These are phyloP conservation scores for Liodrosophila aerea DNA, from an alignment of 2,888 invertebrate species.

Conservation along the genomic window DNA sequence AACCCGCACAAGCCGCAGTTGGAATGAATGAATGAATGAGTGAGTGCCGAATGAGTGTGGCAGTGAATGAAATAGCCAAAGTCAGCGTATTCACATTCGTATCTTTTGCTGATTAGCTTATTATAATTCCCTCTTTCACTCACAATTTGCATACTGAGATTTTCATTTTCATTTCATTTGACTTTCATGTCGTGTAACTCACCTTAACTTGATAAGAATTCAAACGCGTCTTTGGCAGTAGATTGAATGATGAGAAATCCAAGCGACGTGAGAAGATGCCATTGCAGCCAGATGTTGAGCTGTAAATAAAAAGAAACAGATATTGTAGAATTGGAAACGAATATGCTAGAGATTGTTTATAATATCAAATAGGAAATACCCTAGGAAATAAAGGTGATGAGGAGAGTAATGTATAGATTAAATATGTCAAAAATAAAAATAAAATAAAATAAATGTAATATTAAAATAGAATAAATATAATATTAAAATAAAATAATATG, in stretches of 20 bases:
- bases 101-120: conserved; percentile 23
- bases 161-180: too few relatives aligned
- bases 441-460: neutral
- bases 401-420: conserved; percentile 1
- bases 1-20: conserved; percentile 42
- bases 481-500: neutral
- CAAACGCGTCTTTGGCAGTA: conserved; percentile 96
- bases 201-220: conserved; percentile 99
- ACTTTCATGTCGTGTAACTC: conserved; percentile 80
- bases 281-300: conserved; percentile 93
- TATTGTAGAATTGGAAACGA: conserved; percentile 27
- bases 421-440: neutral
- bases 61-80: conserved; percentile 12
- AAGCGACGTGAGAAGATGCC: conserved; percentile 96
- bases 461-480: conserved; percentile 9
- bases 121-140: neutral
- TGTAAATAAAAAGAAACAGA: conserved; percentile 83
- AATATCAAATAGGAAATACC: conserved; percentile 1
- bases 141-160: neutral
- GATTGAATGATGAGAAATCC: conserved; percentile 97
- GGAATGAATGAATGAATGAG: conserved; percentile 44
- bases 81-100: conserved; percentile 31
- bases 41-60: conserved; percentile 30
- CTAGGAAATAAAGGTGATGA: too few relatives aligned
- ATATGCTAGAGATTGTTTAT: conserved; percentile 8